Conservation (phyloP, 1,140 invertebrate genomes). For the Halesus radiatus region DNA sequence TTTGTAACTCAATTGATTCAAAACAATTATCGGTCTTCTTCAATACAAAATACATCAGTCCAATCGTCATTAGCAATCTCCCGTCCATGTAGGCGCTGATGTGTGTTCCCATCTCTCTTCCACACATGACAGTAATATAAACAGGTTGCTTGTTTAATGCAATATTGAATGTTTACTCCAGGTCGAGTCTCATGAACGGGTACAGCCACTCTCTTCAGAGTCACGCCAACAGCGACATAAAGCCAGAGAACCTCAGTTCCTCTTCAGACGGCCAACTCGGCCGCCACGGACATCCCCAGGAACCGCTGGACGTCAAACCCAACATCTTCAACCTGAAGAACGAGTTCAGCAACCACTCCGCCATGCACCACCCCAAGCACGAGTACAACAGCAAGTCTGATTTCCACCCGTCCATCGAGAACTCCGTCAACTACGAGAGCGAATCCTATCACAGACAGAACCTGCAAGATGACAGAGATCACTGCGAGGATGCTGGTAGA, state of each 20-base stretch:
- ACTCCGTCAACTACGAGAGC: constrained; percentile 53
- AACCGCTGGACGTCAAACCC: constrained; percentile 66
- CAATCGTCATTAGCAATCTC: no score
- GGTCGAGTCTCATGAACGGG: constrained; percentile 66
- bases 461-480: constrained; percentile 38
- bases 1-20: no score
- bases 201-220: constrained; percentile 62
- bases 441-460: constrained; percentile 32
- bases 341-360: constrained; percentile 66
- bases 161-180: constrained; percentile 52
- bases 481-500: constrained; percentile 47
- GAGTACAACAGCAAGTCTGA: constrained; percentile 47
- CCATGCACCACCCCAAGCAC: constrained; percentile 57
- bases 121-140: no score
- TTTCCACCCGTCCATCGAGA: constrained; percentile 60
- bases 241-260: constrained; percentile 67
- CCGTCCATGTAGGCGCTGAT: no score
- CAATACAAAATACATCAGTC: no score
- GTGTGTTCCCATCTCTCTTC: no score
- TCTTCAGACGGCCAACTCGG: constrained; percentile 49
- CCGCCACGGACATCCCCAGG: constrained; percentile 57
- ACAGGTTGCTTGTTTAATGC: no score
- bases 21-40: no score
- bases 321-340: constrained; percentile 68
- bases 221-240: constrained; percentile 67